Conservation (phyloP, 2,888 invertebrate genomes). For the Calliphora vomitoria region DNA sequence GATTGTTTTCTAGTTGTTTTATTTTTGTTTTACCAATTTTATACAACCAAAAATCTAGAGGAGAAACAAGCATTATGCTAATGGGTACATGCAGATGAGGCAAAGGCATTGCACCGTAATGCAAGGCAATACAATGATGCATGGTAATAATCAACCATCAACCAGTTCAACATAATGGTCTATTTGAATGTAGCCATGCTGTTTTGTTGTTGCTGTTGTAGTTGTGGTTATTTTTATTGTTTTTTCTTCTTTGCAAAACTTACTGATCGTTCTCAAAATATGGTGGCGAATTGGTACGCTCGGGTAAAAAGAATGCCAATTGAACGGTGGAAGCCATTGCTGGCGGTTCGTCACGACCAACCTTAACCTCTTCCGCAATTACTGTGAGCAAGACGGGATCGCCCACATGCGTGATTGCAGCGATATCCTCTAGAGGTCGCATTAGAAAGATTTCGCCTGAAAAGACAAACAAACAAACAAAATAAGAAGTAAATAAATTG, state of each 20-base stretch:
- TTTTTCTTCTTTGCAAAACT: conserved; percentile 80
- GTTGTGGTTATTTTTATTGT: conserved; percentile 8
- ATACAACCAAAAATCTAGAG: conserved; percentile 46
- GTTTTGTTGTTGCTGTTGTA: conserved; percentile 69
- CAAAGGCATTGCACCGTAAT: conserved; percentile 30
- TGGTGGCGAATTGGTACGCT: conserved; percentile 90
- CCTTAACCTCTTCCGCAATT: conserved; percentile 93
- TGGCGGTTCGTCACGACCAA: conserved; percentile 89
- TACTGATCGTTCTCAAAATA: conserved; percentile 92
- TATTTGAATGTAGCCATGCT: conserved; percentile 54
- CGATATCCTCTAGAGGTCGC: conserved; percentile 91
- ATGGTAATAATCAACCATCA: conserved; percentile 44
- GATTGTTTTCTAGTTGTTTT: neutral
- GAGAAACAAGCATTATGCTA: conserved; percentile 75
- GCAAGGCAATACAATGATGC: conserved; percentile 14
- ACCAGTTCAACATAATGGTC: conserved; percentile 49
- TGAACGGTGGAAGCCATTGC: conserved; percentile 93
- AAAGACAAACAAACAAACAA: conserved; percentile 76
- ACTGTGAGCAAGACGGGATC: conserved; percentile 93
- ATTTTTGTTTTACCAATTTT: neutral
- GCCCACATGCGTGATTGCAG: conserved; percentile 92
- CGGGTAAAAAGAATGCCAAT: conserved; percentile 92
- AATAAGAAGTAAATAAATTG: conserved; percentile 10
- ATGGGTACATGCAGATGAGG: conserved; percentile 66
- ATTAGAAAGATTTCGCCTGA: conserved; percentile 89